Evolutionary conservation across 2,113 vertebrate genomes (phyloP).

Genomic region (Chitala chitala): DNA sequence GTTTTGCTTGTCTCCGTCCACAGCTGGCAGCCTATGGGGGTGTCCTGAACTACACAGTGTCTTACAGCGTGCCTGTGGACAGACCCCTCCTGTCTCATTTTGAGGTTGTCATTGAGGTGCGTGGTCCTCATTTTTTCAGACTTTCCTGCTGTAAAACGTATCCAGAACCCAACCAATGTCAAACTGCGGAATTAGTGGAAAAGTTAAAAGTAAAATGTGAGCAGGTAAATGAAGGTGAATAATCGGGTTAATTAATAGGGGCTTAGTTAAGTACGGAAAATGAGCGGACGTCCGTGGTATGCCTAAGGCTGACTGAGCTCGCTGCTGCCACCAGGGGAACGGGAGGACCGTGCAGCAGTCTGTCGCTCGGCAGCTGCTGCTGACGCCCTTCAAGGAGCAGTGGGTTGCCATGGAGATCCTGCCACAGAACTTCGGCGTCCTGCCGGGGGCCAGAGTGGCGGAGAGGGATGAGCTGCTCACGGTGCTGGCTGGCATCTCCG

Average conservation of each 20-base stretch:
- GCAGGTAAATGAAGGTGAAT: too few species aligned
- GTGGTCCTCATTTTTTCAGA: not conserved
- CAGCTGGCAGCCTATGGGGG: constrained; percentile 73
- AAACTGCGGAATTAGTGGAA: too few species aligned
- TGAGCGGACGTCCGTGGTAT: not conserved
- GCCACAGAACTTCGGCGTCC: constrained; percentile 63
- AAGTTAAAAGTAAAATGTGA: too few species aligned
- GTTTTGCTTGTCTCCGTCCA: not conserved
- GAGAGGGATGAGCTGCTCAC: constrained; percentile 76
- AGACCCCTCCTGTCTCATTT: constrained; percentile 57
- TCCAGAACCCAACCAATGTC: too few species aligned
- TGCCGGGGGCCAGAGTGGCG: constrained; percentile 52
- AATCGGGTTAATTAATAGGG: too few species aligned
- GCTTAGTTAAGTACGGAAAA: too few species aligned
- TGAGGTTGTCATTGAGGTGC: constrained; percentile 74
- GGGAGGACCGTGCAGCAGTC: constrained; percentile 63
- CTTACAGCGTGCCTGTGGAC: constrained; percentile 67
- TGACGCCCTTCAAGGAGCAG: constrained; percentile 70
- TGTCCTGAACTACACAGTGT: constrained; percentile 69
- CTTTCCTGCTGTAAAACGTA: too few species aligned
- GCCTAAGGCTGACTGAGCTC: not conserved
- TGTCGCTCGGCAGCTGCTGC: constrained; percentile 51
- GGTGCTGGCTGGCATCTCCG: constrained; percentile 71
- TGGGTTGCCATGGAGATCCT: constrained; percentile 58
- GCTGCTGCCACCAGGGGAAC: constrained; percentile 66